Evolutionary conservation across 2,113 vertebrate species (phyloP).

Genomic region (Chlorodrepanis virens): DNA sequence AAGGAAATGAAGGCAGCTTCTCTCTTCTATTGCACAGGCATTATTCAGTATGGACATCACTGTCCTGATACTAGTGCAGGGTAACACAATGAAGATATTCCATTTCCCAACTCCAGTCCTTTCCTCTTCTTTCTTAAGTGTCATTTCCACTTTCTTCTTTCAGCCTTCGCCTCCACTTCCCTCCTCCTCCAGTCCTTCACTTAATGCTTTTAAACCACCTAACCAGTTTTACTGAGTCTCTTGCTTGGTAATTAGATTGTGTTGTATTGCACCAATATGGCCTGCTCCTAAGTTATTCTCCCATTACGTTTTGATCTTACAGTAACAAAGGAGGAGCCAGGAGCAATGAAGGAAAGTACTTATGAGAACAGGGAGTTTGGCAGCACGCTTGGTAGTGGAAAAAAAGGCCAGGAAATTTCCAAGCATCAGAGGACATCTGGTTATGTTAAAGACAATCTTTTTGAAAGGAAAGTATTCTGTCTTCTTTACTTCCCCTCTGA

Average conservation of each 20-base stretch:
- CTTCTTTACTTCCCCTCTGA: neutral
- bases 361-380: neutral
- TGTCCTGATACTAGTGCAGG: fast-evolving
- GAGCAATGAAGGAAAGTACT: neutral
- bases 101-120: neutral
- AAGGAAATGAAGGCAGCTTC: neutral
- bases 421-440: neutral
- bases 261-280: neutral
- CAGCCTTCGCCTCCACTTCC: neutral
- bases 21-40: neutral
- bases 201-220: neutral
- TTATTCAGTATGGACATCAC: neutral
- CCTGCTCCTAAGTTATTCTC: neutral
- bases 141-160: neutral
- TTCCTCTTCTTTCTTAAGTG: neutral
- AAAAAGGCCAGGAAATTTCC: neutral
- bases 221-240: neutral
- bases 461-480: neutral
- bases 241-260: neutral
- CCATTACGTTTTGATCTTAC: neutral
- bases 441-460: neutral
- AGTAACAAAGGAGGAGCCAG: neutral
- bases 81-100: neutral
- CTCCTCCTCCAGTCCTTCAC: neutral
- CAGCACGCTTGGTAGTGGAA: neutral